Evolutionary conservation across 2,888 invertebrate species (phyloP).

Genomic region (Gerris lacustris): DNA sequence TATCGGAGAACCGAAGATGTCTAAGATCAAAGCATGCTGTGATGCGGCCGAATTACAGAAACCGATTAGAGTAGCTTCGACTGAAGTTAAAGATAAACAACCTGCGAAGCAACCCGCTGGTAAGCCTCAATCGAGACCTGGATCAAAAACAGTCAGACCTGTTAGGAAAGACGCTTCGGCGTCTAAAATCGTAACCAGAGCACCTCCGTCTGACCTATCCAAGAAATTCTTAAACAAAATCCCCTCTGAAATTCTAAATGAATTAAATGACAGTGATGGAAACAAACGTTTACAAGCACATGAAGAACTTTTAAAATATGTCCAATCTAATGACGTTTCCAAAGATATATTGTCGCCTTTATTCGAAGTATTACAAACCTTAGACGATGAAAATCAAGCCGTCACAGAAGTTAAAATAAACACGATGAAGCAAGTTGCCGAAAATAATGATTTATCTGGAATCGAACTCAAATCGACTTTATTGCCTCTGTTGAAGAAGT

Average conservation of each 20-base stretch:
- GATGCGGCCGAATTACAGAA: slow-evolving; percentile 78
- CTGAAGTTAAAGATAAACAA: slow-evolving; percentile 41
- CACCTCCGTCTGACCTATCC: neutral
- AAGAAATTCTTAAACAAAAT: slow-evolving; percentile 5
- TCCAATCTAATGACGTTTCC: neutral
- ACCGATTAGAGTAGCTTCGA: slow-evolving; percentile 40
- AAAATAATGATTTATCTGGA: neutral
- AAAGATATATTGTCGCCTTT: neutral
- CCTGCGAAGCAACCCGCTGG: slow-evolving; percentile 38
- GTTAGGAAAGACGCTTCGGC: slow-evolving; percentile 38
- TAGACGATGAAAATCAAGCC: neutral
- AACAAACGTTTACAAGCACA: neutral
- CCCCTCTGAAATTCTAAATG: neutral
- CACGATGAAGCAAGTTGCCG: neutral
- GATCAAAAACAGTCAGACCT: slow-evolving; percentile 25
- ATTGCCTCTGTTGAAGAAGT: neutral
- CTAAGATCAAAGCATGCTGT: slow-evolving; percentile 74
- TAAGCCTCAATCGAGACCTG: slow-evolving; percentile 34
- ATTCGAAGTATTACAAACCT: neutral
- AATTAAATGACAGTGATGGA: neutral
- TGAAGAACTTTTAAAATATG: neutral
- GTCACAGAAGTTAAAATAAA: neutral
- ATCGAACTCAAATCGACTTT: neutral
- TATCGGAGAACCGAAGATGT: slow-evolving; percentile 69
- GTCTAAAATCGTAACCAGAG: slow-evolving; percentile 34